phyloP scores from a whole-genome alignment of 64 coral and sea anemone genomes.

The Montipora sp. region DNA sequence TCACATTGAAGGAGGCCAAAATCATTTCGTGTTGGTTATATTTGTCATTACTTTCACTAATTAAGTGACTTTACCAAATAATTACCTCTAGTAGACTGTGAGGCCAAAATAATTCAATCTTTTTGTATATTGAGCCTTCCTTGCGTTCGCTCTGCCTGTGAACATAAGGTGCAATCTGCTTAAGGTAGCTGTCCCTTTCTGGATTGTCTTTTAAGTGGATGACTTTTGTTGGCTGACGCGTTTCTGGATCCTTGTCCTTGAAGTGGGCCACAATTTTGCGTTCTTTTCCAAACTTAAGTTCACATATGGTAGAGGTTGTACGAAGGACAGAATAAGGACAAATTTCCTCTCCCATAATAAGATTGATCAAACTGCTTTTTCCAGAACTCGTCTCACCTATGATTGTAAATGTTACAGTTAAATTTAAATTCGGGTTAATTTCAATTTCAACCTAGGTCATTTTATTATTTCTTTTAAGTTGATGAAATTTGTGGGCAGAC shows the following conservation, averaged over 20 bases:
- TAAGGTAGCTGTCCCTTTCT: not conserved
- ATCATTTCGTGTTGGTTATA: too few relatives aligned
- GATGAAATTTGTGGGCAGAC: too few relatives aligned
- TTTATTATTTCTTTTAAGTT: too few relatives aligned
- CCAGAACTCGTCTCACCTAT: slow-evolving; percentile 40
- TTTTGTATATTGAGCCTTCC: not conserved
- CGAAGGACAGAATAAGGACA: slow-evolving; percentile 7
- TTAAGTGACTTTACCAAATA: not conserved
- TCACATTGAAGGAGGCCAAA: too few relatives aligned
- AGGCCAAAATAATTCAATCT: slow-evolving; percentile 63
- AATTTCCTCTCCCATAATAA: slow-evolving; percentile 47
- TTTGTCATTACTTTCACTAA: too few relatives aligned
- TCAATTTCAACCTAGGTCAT: too few relatives aligned
- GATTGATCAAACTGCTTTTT: slow-evolving; percentile 50
- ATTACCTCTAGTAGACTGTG: slow-evolving; percentile 10
- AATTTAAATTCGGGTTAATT: too few relatives aligned
- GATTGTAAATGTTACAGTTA: too few relatives aligned
- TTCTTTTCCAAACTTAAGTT: slow-evolving; percentile 26
- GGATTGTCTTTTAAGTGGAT: not conserved
- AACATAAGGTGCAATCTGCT: slow-evolving; percentile 43
- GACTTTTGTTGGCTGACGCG: not conserved
- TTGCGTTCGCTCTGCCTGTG: slow-evolving; percentile 5
- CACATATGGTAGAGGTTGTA: slow-evolving; percentile 48
- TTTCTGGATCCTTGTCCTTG: slow-evolving; percentile 51
- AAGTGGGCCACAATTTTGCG: not conserved